Percentiles rank a stretch among this genome's conserved stretches.
Conservation (phyloP, 2,797 vertebrate species). For the Erpetoichthys calabaricus region DNA sequence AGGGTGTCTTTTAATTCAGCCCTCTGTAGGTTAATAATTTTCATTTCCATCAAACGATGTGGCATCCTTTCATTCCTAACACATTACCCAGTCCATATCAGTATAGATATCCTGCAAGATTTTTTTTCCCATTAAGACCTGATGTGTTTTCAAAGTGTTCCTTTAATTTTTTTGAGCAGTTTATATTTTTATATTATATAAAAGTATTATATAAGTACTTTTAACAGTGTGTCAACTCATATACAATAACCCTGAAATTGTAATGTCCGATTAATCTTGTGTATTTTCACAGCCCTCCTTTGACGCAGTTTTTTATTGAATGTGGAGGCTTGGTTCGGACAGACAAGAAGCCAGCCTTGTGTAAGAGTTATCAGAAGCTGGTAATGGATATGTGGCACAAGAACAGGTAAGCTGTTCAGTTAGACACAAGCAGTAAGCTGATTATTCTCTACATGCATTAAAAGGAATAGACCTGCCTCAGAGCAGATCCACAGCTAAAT, state of each 20-base stretch:
- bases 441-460: background rate
- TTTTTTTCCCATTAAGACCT: too few relatives aligned
- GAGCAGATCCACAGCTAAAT: too few relatives aligned
- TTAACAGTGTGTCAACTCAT: background rate
- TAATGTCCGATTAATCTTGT: too few relatives aligned
- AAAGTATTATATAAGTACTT: background rate
- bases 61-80: too few relatives aligned
- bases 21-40: too few relatives aligned
- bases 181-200: too few relatives aligned
- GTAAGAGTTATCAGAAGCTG: slow-evolving; percentile 96
- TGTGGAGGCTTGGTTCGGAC: slow-evolving; percentile 83
- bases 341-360: slow-evolving; percentile 93
- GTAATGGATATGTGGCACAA: slow-evolving; percentile 95
- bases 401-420: slow-evolving; percentile 60
- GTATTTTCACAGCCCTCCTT: slow-evolving; percentile 59
- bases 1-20: too few relatives aligned
- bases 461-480: background rate
- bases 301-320: slow-evolving; percentile 91
- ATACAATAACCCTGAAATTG: background rate
- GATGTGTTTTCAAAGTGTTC: too few relatives aligned
- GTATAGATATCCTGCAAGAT: too few relatives aligned
- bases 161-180: too few relatives aligned
- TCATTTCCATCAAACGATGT: too few relatives aligned
- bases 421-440: background rate
- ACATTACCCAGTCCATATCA: too few relatives aligned